phyloP scores from a whole-genome alignment of 2,113 vertebrate genomes.

The Zosterops borbonicus region DNA sequence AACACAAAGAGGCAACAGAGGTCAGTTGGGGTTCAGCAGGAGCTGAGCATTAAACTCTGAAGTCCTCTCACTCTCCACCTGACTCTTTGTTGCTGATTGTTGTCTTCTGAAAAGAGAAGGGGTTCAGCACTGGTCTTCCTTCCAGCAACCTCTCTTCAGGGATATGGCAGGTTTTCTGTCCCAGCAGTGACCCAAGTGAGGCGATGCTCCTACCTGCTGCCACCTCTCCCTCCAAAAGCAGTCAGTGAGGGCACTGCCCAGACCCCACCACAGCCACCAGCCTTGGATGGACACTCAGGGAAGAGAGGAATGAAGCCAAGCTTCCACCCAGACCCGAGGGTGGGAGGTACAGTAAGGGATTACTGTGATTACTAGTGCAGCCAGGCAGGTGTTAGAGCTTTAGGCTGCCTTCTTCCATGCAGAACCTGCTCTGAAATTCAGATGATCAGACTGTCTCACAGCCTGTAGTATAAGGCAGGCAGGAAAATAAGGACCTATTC shows the following conservation, averaged over 20 bases:
- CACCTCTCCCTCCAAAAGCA: background rate
- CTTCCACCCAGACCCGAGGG: background rate
- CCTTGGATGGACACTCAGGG: background rate
- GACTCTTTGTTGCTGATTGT: background rate
- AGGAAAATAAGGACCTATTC: background rate
- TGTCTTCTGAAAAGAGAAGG: background rate
- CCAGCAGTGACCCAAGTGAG: background rate
- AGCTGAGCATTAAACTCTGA: background rate
- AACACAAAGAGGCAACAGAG: background rate
- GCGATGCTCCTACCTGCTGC: background rate
- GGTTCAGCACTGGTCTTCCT: background rate
- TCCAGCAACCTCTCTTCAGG: background rate
- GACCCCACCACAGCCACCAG: background rate
- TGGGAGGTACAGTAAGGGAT: background rate
- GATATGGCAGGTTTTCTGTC: rapidly evolving
- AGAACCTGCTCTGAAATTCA: background rate
- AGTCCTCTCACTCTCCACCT: background rate
- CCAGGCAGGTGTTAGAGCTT: background rate
- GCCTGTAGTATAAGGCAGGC: background rate
- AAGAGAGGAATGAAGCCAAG: background rate
- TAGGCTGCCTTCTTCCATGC: background rate
- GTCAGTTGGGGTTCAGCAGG: background rate
- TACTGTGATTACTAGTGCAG: background rate
- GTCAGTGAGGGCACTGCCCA: background rate
- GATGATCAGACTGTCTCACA: background rate